Conservation (phyloP, 2,797 vertebrate genomes). For the Fistularia commersonii region DNA sequence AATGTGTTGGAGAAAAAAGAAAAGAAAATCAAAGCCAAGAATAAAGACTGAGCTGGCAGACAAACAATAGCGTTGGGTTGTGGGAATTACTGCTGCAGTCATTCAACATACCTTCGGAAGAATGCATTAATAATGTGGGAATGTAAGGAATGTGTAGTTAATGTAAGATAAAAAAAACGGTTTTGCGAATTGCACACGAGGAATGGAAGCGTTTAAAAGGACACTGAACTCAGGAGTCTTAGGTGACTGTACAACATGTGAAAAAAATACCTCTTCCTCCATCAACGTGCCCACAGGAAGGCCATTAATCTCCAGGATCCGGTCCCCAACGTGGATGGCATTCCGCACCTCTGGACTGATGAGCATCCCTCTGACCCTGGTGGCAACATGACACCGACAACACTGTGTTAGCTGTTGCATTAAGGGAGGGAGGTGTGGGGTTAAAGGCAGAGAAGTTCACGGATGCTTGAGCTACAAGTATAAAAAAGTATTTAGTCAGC, state of each 20-base stretch:
- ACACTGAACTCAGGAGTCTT: background rate
- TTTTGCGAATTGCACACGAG: constrained; percentile 11
- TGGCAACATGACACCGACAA: constrained; percentile 19
- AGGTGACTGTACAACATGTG: background rate
- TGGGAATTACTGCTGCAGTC: constrained; percentile 30
- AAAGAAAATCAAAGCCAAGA: constrained; percentile 14
- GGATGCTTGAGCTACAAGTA: no score
- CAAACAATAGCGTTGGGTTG: constrained; percentile 16
- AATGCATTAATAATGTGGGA: constrained; percentile 44
- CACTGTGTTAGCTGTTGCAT: no score
- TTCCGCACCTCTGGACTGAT: constrained; percentile 92
- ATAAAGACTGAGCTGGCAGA: constrained; percentile 22
- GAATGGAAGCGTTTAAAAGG: constrained; percentile 1
- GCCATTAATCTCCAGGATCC: constrained; percentile 95
- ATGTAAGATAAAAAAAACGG: constrained; percentile 15
- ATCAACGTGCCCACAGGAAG: constrained; percentile 82
- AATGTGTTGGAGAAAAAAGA: constrained; percentile 2
- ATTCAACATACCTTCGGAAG: constrained; percentile 35
- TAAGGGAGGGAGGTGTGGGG: no score
- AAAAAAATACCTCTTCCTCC: constrained; percentile 84
- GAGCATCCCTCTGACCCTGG: constrained; percentile 89
- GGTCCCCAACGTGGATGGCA: constrained; percentile 92
- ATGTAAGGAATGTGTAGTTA: constrained; percentile 39
- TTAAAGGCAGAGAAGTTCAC: no score
- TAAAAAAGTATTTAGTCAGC: no score